A percentile compares a stretch with the other conserved stretches of the same genome.
Conservation (phyloP, 92 coral and sea anemone genomes). For the Umimayanthus chanpuru region DNA sequence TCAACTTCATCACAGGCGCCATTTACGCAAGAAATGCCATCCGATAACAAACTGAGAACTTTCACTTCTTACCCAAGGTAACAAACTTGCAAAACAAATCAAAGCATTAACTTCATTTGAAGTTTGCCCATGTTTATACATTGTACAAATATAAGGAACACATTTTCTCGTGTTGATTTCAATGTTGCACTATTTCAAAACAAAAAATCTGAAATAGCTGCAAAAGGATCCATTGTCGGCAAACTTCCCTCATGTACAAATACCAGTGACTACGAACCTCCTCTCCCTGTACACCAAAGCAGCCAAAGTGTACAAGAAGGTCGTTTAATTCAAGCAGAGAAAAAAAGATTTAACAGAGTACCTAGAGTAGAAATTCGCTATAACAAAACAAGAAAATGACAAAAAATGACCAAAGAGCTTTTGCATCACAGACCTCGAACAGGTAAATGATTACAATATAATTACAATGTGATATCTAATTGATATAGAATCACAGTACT, state of each 20-base stretch:
- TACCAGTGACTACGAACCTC: conserved; percentile 10
- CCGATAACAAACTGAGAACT: no score
- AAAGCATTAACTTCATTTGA: no score
- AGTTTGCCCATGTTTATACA: no score
- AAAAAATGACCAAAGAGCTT: conserved; percentile 9
- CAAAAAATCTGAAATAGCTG: no score
- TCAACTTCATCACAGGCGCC: no score
- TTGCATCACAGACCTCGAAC: not conserved
- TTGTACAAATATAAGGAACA: no score
- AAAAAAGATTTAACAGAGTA: conserved; percentile 1
- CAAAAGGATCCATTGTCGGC: no score
- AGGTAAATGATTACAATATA: not conserved
- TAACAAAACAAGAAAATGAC: conserved; percentile 24
- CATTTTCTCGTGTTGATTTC: no score
- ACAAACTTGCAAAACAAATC: no score
- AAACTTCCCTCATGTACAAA: conserved; percentile 4
- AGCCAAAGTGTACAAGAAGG: conserved; percentile 18
- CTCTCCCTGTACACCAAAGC: conserved; percentile 28
- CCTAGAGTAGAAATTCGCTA: not conserved
- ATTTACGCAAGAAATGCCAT: no score
- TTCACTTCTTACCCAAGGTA: no score
- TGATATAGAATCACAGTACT: conserved; percentile 9
- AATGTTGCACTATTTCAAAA: no score
- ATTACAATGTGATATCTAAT: not conserved
- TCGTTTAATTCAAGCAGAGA: not conserved